These are phyloP conservation scores for Caenorhabditis brenneri DNA, from an alignment of 1,140 invertebrate genomes.

Conservation along the genomic window DNA sequence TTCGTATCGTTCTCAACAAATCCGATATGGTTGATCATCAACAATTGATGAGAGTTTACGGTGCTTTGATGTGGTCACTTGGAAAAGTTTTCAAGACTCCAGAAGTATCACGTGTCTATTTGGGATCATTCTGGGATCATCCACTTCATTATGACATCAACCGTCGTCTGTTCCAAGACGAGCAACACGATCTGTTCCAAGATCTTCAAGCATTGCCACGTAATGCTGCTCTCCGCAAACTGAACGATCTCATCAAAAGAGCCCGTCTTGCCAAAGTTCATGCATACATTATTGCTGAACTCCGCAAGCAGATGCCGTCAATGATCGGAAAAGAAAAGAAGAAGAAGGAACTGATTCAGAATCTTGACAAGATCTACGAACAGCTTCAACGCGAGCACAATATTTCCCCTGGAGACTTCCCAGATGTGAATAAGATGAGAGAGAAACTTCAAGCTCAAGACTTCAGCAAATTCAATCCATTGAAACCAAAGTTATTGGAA, in stretches of 20 bases:
- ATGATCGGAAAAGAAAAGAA: conserved; percentile 92
- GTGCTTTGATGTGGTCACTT: conserved; percentile 95
- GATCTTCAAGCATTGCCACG: conserved; percentile 90
- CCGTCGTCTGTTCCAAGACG: conserved; percentile 82
- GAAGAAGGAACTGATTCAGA: conserved; percentile 96
- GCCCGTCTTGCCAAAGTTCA: conserved; percentile 85
- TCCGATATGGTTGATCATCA: conserved; percentile 99
- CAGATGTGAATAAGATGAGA: conserved; percentile 94
- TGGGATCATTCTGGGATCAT: conserved; percentile 97
- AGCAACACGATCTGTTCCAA: conserved; percentile 93
- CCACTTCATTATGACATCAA: conserved; percentile 84
- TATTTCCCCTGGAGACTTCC: conserved; percentile 96
- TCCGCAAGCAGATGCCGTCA: conserved; percentile 92
- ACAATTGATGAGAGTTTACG: conserved; percentile 95
- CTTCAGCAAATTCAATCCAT: conserved; percentile 90
- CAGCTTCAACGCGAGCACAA: conserved; percentile 77
- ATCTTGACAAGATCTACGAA: conserved; percentile 76
- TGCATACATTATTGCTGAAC: conserved; percentile 88
- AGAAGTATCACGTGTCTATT: conserved; percentile 96
- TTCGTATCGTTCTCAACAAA: conserved; percentile 96
- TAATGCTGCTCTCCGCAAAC: conserved; percentile 91
- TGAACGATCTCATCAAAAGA: conserved; percentile 96
- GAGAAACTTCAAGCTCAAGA: conserved; percentile 85
- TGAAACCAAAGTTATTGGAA: conserved; percentile 90
- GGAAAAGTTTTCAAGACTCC: conserved; percentile 94